phyloP scores from a whole-genome alignment of 2,888 invertebrate species.

The Agonopterix heracliana region DNA sequence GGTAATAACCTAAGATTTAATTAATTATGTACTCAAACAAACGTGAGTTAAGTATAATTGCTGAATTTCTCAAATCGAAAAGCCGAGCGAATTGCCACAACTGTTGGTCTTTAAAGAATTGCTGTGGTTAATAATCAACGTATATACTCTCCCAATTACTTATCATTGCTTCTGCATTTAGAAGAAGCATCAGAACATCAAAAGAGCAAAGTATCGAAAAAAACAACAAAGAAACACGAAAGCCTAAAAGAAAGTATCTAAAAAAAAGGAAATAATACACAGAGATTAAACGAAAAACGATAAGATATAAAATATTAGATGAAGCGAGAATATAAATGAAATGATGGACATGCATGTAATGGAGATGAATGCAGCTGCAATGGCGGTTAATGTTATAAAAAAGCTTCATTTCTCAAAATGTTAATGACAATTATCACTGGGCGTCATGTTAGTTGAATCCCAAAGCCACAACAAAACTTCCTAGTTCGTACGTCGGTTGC shows the following conservation, averaged over 20 bases:
- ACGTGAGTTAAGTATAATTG: not conserved
- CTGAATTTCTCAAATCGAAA: not conserved
- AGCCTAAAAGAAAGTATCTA: constrained; percentile 5
- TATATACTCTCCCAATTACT: constrained; percentile 2
- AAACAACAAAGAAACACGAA: constrained; percentile 13
- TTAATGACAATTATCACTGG: constrained; percentile 38
- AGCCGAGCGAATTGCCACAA: constrained; percentile 19
- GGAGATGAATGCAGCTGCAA: constrained; percentile 65
- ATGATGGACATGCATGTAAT: constrained; percentile 28
- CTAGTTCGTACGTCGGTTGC: constrained; percentile 31
- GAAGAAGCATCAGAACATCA: constrained; percentile 40
- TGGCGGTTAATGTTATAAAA: constrained; percentile 48
- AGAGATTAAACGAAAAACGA: constrained; percentile 15
- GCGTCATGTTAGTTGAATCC: constrained; percentile 47
- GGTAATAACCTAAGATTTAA: too few relatives aligned
- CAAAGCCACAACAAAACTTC: constrained; percentile 75
- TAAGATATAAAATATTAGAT: constrained; percentile 5
- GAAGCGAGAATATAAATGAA: constrained; percentile 20
- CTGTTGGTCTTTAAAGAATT: constrained; percentile 53
- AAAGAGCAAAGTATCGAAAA: constrained; percentile 10
- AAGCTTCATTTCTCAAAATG: constrained; percentile 34
- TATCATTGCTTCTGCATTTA: constrained; percentile 69
- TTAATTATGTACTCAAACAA: too few relatives aligned
- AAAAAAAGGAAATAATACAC: constrained; percentile 11
- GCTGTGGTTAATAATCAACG: constrained; percentile 53